Percentiles rank a stretch among this genome's conserved stretches.
Conservation (phyloP, 2,888 invertebrate species). For the Zonitis immaculata region DNA sequence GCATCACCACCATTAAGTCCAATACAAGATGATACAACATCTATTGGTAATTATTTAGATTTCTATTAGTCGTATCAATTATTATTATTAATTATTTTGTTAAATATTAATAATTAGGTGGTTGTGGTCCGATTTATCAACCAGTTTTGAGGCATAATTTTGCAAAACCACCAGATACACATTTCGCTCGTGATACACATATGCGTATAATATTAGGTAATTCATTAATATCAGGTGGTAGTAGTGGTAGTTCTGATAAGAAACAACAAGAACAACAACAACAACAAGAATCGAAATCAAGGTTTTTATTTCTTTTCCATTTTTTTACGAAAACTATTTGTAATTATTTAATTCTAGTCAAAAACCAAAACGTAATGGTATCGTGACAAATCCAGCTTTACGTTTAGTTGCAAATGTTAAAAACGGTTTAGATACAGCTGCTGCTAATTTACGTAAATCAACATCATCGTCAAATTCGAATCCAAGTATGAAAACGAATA, state of each 20-base stretch:
- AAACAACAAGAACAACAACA: constrained; percentile 28
- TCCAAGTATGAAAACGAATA: constrained; percentile 65
- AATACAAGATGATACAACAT: constrained; percentile 46
- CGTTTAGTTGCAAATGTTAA: constrained; percentile 72
- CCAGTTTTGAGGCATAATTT: constrained; percentile 48
- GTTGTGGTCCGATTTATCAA: constrained; percentile 46
- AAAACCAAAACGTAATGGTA: constrained; percentile 76
- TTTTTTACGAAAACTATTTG: not conserved
- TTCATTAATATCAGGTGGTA: constrained; percentile 27
- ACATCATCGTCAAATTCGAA: constrained; percentile 58
- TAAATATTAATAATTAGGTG: too few species aligned
- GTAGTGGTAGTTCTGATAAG: constrained; percentile 34
- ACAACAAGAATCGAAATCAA: constrained; percentile 32
- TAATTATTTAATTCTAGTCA: constrained; percentile 26
- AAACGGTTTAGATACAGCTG: constrained; percentile 64
- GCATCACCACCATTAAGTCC: constrained; percentile 64
- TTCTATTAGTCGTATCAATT: too few species aligned
- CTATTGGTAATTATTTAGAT: constrained; percentile 42
- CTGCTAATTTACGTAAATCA: constrained; percentile 59
- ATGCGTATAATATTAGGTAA: constrained; percentile 77
- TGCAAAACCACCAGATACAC: constrained; percentile 62
- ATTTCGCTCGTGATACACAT: constrained; percentile 85
- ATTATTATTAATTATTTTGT: too few species aligned
- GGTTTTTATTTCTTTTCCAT: constrained; percentile 22
- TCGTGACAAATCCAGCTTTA: constrained; percentile 82